These are phyloP conservation scores for Ostrea denselamellosa DNA, from an alignment of 1,140 invertebrate species.

Conservation along the genomic window DNA sequence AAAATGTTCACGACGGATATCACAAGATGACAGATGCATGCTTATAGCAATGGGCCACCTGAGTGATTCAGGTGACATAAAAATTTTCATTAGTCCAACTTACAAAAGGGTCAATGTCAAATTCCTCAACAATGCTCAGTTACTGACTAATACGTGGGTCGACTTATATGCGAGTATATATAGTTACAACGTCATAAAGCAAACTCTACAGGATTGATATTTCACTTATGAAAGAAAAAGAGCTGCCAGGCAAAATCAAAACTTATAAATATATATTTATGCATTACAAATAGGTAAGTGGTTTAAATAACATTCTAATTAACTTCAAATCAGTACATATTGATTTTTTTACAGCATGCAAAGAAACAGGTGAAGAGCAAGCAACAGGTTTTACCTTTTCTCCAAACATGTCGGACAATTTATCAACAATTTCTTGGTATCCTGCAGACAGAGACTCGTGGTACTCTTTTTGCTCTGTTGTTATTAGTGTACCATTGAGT, in stretches of 20 bases:
- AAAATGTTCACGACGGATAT: no score
- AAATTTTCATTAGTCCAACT: no score
- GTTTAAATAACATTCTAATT: neutral
- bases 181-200: neutral
- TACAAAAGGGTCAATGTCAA: no score
- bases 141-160: no score
- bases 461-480: constrained; percentile 91
- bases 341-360: neutral
- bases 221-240: neutral
- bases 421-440: constrained; percentile 90
- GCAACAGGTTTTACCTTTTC: constrained; percentile 69
- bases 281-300: neutral
- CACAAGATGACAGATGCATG: no score
- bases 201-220: neutral
- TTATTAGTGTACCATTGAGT: constrained; percentile 91
- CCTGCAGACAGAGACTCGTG: constrained; percentile 91
- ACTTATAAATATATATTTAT: neutral
- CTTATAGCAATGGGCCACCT: no score
- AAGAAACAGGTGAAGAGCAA: neutral
- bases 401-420: constrained; percentile 80
- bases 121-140: no score
- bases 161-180: no score
- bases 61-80: no score
- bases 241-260: neutral
- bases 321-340: neutral